These are phyloP conservation scores for Leptopilina drosophilae DNA, from an alignment of 2,888 invertebrate genomes.

Conservation along the genomic window DNA sequence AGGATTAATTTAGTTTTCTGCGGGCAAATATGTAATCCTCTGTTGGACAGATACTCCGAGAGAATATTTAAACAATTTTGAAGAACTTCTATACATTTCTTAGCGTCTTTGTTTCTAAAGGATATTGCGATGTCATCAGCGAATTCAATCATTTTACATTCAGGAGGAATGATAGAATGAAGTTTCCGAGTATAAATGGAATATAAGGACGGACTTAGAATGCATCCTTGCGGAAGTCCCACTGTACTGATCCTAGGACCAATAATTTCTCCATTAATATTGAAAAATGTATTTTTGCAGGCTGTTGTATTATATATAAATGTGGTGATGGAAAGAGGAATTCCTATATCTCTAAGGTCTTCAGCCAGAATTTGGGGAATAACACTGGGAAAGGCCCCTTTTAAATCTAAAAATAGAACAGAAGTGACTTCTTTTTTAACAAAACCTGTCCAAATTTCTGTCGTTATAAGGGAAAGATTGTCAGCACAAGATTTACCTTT, in stretches of 20 bases:
- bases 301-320: not conserved
- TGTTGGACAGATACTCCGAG: not conserved
- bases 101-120: not conserved
- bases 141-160: not conserved
- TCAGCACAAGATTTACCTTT: constrained; percentile 50
- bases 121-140: not conserved
- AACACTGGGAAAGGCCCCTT: constrained; percentile 48
- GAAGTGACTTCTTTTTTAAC: not conserved
- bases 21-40: not conserved
- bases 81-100: not conserved
- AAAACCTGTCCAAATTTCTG: constrained; percentile 34
- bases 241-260: not conserved
- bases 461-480: constrained; percentile 42
- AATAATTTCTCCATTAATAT: not conserved
- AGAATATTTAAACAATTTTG: not conserved
- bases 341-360: constrained; percentile 39
- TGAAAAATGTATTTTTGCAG: not conserved
- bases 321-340: constrained; percentile 35
- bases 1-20: not conserved
- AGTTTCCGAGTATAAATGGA: not conserved
- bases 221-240: not conserved
- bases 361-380: constrained; percentile 43
- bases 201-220: not conserved
- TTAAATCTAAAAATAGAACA: constrained; percentile 48
- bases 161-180: not conserved